Conservation (phyloP, 2,888 invertebrate species). For the Azorinus chamasolen region DNA sequence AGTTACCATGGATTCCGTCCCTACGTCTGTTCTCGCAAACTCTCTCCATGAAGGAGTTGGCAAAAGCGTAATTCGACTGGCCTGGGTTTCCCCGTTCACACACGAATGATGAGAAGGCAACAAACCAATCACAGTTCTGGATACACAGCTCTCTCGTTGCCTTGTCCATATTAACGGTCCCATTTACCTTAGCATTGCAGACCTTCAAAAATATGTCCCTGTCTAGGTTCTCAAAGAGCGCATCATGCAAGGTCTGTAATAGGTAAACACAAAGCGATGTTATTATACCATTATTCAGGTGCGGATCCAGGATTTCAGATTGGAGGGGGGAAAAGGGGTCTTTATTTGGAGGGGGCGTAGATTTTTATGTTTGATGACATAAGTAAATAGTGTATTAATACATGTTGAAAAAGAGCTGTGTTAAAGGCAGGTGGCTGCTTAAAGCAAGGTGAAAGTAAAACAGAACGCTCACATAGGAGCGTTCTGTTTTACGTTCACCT, state of each 20-base stretch:
- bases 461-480: too few species aligned
- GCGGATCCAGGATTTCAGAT: too few species aligned
- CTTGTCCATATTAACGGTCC: slow-evolving; percentile 93
- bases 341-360: too few species aligned
- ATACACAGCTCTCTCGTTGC: slow-evolving; percentile 93
- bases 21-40: slow-evolving; percentile 94
- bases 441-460: too few species aligned
- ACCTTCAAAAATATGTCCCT: slow-evolving; percentile 92
- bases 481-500: too few species aligned
- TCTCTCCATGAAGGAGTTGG: slow-evolving; percentile 99
- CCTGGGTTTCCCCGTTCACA: slow-evolving; percentile 99
- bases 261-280: too few species aligned
- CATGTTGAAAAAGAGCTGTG: too few species aligned
- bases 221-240: slow-evolving; percentile 94
- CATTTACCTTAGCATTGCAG: slow-evolving; percentile 94
- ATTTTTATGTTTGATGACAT: too few species aligned
- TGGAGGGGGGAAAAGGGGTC: too few species aligned
- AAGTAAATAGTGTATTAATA: too few species aligned
- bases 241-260: slow-evolving; percentile 92
- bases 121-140: slow-evolving; percentile 93
- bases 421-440: too few species aligned
- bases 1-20: slow-evolving; percentile 93
- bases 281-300: too few species aligned
- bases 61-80: slow-evolving; percentile 98
- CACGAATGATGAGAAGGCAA: slow-evolving; percentile 98